Conservation (phyloP, 2,797 vertebrate genomes). For the Prionace glauca region DNA sequence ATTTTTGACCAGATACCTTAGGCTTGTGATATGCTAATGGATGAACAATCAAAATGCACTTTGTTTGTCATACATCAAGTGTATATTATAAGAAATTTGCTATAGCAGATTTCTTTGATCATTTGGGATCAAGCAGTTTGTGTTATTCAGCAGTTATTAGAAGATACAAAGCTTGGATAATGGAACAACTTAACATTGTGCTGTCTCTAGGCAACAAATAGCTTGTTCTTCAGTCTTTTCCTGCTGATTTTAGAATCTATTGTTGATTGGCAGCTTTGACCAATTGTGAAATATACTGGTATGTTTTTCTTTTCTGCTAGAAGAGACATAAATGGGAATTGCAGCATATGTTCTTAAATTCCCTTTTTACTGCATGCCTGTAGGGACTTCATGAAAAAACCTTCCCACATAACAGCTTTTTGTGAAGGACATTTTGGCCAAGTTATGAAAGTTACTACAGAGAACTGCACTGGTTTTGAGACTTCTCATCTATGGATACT, state of each 20-base stretch:
- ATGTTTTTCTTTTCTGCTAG: neutral
- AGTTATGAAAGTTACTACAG: neutral
- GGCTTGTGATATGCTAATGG: neutral
- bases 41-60: neutral
- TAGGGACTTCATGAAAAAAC: neutral
- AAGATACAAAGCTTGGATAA: neutral
- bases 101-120: neutral
- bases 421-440: neutral
- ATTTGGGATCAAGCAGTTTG: neutral
- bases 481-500: neutral
- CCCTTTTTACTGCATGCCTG: neutral
- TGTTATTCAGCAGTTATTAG: neutral
- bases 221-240: neutral
- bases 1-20: neutral
- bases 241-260: neutral
- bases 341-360: neutral
- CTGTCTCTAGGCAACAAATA: neutral
- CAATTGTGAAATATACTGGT: neutral
- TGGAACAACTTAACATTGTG: neutral
- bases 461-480: neutral
- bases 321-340: neutral
- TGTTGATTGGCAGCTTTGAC: neutral
- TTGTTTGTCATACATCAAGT: neutral
- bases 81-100: neutral
- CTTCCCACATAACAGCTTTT: neutral